These are phyloP conservation scores for Charanyca ferruginea DNA, from an alignment of 2,888 invertebrate species.

Conservation along the genomic window DNA sequence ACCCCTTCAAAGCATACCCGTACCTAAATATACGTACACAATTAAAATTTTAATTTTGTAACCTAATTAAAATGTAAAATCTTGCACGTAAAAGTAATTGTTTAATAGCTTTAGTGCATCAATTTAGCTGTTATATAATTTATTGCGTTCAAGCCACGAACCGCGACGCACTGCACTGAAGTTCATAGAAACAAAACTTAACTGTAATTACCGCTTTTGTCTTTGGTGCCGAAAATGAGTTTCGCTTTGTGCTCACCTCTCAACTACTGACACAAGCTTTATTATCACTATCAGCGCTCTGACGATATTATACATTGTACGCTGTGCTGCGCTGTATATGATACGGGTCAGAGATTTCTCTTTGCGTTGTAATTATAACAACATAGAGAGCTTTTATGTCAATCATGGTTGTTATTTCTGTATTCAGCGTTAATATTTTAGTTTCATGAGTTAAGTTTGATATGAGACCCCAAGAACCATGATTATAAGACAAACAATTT, in stretches of 20 bases:
- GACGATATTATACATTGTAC: constrained; percentile 64
- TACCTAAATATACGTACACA: neutral
- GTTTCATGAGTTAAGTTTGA: too few relatives aligned
- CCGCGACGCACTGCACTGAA: constrained; percentile 43
- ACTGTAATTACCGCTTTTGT: constrained; percentile 86
- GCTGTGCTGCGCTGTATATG: constrained; percentile 58
- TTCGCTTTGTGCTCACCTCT: constrained; percentile 80
- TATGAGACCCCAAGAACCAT: too few relatives aligned
- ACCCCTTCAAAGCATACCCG: too few relatives aligned
- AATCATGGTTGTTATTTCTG: constrained; percentile 26
- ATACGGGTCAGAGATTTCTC: constrained; percentile 73
- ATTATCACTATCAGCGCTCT: constrained; percentile 74
- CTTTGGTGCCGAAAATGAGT: constrained; percentile 85
- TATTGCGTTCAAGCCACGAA: constrained; percentile 42
- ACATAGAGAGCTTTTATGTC: constrained; percentile 35
- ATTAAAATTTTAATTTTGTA: constrained; percentile 7
- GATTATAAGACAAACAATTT: neutral
- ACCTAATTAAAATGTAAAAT: constrained; percentile 27
- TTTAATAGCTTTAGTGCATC: constrained; percentile 67
- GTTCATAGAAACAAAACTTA: constrained; percentile 56
- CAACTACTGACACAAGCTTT: constrained; percentile 76
- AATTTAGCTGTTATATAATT: constrained; percentile 63
- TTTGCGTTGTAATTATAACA: constrained; percentile 52
- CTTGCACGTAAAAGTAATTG: constrained; percentile 65
- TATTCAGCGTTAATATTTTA: constrained; percentile 3